Base-by-base conservation (phyloP, 2,888 invertebrate genomes). In the Ashinkailepas kermadecensis region DNA sequence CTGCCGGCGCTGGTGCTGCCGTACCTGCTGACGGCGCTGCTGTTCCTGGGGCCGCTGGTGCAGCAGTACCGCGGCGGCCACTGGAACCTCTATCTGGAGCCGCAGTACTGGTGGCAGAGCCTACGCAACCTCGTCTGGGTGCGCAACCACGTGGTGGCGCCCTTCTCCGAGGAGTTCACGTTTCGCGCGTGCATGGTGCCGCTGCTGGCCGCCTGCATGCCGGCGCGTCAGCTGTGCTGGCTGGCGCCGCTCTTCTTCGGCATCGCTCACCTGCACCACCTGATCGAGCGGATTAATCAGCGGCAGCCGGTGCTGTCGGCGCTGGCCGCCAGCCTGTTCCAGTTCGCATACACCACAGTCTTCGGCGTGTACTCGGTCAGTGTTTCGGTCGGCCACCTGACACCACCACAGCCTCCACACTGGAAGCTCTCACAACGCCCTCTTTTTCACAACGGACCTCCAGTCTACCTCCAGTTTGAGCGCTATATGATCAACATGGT, bases 101-200 rank as follows among this genome's bases (percentile, higher is more conserved):
- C 92, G 0, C 89, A 90, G 83, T 93, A 92, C 93, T 88, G 95
- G 95, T 87, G 91, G 82, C 90, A 90, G 82, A 92, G 91, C 85
- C 88, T 92, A 83, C 91, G 90, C 85, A 94, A 94, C 85, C 88
- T 94, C 81, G 91, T 93, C 59, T 96, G 96, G 95, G 90, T 96
- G 85, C 90, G 97, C 83, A 96, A 95, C 87, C 93, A 95, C 86
- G 88, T 97, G 58, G 93, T 97, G 85, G 97, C 97, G 0, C 98
- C 97, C 0, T 87, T 97, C 81, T 95, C 96, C 82, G 98, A 98
- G 88, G 98, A 98, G 88, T 95, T 97, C 89, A 95, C 96, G 12
- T 98, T 96, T 88, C 90, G 98, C 84, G 95, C 96, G 0, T 97
- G 97, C 86, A 97, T 98, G 95, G 89, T 97, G 88, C 96, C 97